These are phyloP conservation scores for Papilio glaucus DNA, from an alignment of 1,140 invertebrate species.

Conservation along the genomic window DNA sequence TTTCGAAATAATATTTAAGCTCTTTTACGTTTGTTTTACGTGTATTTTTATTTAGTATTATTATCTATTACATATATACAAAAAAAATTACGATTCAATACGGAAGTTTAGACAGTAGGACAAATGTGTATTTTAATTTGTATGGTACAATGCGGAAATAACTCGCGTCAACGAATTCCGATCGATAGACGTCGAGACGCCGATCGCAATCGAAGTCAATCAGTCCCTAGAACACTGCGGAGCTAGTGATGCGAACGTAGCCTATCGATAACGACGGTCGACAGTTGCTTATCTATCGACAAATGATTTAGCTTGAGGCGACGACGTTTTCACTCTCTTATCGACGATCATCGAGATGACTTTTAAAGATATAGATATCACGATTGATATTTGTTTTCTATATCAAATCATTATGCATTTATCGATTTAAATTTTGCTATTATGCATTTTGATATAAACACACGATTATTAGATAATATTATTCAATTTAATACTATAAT, in stretches of 20 bases:
- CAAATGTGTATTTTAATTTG: not conserved
- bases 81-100: no score
- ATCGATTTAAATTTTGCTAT: slow-evolving; percentile 23
- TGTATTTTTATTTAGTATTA: no score
- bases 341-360: slow-evolving; percentile 20
- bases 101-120: not conserved
- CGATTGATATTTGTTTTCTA: slow-evolving; percentile 29
- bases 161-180: slow-evolving; percentile 39
- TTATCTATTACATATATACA: no score
- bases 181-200: slow-evolving; percentile 50
- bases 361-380: slow-evolving; percentile 21
- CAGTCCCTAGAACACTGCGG: slow-evolving; percentile 45
- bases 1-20: no score
- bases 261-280: slow-evolving; percentile 57
- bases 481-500: no score
- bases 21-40: no score
- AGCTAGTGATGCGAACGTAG: slow-evolving; percentile 55
- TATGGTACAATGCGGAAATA: slow-evolving; percentile 28
- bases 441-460: not conserved
- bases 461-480: not conserved
- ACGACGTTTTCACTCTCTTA: slow-evolving; percentile 31
- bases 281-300: slow-evolving; percentile 46
- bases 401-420: slow-evolving; percentile 26
- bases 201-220: slow-evolving; percentile 58
- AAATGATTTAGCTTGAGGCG: slow-evolving; percentile 29